These are phyloP conservation scores for Chauna torquata DNA, from an alignment of 2,113 vertebrate genomes.

Conservation along the genomic window DNA sequence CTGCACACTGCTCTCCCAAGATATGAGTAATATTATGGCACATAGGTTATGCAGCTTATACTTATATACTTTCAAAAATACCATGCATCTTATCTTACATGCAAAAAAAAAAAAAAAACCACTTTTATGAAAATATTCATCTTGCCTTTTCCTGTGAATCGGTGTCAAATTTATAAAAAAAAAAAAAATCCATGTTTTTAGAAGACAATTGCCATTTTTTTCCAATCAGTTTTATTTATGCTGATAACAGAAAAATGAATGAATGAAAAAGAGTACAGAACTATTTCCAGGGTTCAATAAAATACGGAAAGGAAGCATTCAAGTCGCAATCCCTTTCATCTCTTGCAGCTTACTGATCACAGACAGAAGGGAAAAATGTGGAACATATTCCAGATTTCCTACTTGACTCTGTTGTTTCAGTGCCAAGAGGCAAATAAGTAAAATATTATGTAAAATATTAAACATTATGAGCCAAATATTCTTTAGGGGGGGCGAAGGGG, in stretches of 20 bases:
- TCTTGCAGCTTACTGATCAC: constrained; percentile 56
- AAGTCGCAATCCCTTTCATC: constrained; percentile 39
- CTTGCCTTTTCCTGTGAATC: neutral
- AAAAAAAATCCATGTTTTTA: neutral
- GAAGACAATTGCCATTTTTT: neutral
- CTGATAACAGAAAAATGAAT: neutral
- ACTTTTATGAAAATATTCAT: neutral
- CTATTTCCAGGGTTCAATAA: constrained; percentile 1
- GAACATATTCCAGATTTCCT: constrained; percentile 64
- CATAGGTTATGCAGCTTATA: neutral
- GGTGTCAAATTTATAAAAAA: neutral
- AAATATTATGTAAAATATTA: constrained; percentile 68
- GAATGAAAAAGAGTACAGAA: neutral
- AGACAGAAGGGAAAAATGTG: constrained; percentile 56
- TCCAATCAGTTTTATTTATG: neutral
- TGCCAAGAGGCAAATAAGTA: constrained; percentile 55
- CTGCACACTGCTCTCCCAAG: neutral
- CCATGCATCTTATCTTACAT: neutral
- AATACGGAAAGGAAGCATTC: constrained; percentile 49
- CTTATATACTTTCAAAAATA: neutral
- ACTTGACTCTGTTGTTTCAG: constrained; percentile 26
- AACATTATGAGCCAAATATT: constrained; percentile 47
- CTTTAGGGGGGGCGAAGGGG: neutral
- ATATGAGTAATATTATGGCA: neutral
- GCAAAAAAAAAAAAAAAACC: neutral